phyloP scores from a whole-genome alignment of 2,113 vertebrate genomes.

The Pseudopipra pipra region DNA sequence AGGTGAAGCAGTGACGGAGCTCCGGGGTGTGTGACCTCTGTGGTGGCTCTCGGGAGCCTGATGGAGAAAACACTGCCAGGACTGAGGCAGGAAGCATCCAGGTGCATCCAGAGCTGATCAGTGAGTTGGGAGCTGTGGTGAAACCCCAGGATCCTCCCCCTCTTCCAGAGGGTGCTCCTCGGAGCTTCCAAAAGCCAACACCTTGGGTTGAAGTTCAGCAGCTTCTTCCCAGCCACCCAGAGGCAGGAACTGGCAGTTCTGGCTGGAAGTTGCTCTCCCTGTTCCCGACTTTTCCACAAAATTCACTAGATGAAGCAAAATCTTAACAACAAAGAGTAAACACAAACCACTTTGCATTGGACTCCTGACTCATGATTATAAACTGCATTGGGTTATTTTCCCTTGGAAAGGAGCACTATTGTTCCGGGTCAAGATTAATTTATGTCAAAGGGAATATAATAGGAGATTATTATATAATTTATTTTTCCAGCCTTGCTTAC shows the following conservation, averaged over 20 bases:
- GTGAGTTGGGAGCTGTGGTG: not conserved
- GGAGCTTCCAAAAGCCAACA: not conserved
- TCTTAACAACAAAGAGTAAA: not conserved
- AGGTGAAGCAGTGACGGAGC: not conserved
- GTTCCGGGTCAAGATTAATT: slow-evolving; percentile 45
- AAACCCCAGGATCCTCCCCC: not conserved
- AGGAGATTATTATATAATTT: slow-evolving; percentile 33
- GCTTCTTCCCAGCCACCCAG: not conserved
- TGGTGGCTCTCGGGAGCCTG: not conserved
- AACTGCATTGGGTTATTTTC: slow-evolving; percentile 11
- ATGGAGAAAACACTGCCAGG: not conserved
- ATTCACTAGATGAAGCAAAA: not conserved
- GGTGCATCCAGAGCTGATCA: not conserved
- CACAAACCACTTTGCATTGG: not conserved
- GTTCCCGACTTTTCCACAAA: not conserved
- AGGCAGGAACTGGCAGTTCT: not conserved
- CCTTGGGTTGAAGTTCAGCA: not conserved
- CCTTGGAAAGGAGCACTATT: slow-evolving; percentile 15
- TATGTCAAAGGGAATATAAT: slow-evolving; percentile 21
- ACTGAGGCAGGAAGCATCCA: not conserved
- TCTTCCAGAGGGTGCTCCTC: not conserved
- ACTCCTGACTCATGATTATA: not conserved
- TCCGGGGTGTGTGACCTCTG: not conserved
- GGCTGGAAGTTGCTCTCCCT: not conserved
- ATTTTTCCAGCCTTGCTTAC: slow-evolving; percentile 45